Base-by-base conservation (phyloP, 1,140 invertebrate species). In the Drosophila melanogaster region DNA sequence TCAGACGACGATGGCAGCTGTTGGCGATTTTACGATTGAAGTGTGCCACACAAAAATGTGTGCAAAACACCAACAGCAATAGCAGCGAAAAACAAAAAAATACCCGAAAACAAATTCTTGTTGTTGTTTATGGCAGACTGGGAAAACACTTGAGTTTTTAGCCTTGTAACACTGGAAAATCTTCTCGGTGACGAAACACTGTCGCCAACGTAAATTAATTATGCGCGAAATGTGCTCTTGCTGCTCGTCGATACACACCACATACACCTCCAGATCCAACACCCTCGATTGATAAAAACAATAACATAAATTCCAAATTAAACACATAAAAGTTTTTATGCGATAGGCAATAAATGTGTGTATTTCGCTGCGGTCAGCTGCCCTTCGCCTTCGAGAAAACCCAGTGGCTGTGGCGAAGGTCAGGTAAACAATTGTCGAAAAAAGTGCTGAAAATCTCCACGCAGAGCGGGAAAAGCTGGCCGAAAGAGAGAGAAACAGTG, bases 261-360 rank as follows among this genome's bases (percentile, higher is more conserved):
- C 40, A 40, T 30, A 5, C 19, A 73, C 50, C 71, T 46, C 40
- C 54, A 54, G 75, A 55, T 55, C 41, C n/a, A n/a, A 19, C 17
- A 19, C 41, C 37, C 57, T 49, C 50, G 64, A 85, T 85, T 85
- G 78, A 87, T 85, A 85, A 85, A 85, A 85, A 85, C 81, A 85
- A 85, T 85, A 87, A 81, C 81, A 79, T 84, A 85, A 87, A 85
- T 87, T 85, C 83, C 83, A 85, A 85, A 85, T 85, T 87, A 85
- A 85, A 85, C 81, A 87, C 81, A 85, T 85, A 85, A 85, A 85
- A 87, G 74, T 78, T 85, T 85, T 85, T 81, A 85, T 85, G 81
- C 70, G 78, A 51, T 56, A 57, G 55, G 78, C 81, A 85, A 85
- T 87, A 81, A 87, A 85, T 81, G 64, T 75, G 83, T 87, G 83